phyloP scores from a whole-genome alignment of 2,888 invertebrate genomes.

The Theretra japonica region DNA sequence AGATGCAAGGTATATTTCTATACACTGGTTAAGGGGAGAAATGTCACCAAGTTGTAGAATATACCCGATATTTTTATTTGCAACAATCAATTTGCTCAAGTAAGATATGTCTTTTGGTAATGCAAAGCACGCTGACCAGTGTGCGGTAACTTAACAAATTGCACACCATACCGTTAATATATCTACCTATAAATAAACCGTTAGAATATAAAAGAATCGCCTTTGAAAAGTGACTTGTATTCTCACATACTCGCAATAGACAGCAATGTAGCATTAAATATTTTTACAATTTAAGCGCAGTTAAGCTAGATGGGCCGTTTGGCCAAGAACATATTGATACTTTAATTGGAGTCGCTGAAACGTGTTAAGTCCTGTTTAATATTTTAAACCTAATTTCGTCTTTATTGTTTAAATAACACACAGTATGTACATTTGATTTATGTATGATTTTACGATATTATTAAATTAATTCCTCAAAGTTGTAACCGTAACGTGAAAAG shows the following conservation, averaged over 20 bases:
- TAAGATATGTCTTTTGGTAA: not conserved
- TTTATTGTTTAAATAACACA: not conserved
- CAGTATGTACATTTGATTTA: not conserved
- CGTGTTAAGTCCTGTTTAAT: not conserved
- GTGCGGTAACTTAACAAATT: not conserved
- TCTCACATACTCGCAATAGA: too few species aligned
- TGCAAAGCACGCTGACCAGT: not conserved
- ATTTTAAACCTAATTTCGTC: not conserved
- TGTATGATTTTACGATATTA: not conserved
- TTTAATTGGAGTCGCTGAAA: not conserved
- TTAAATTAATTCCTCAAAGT: too few species aligned
- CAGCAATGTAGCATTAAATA: too few species aligned
- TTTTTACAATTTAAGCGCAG: not conserved
- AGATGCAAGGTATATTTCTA: too few species aligned
- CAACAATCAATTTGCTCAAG: not conserved
- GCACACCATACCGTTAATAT: not conserved
- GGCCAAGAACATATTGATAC: not conserved
- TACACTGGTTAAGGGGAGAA: not conserved
- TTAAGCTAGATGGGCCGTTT: not conserved
- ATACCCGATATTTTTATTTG: not conserved
- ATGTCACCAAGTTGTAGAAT: not conserved
- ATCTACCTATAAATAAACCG: too few species aligned
- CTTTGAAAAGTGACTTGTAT: not conserved
- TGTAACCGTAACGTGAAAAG: too few species aligned
- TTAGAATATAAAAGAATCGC: not conserved